Conservation (phyloP, 2,113 vertebrate species). For the Equus quagga region DNA sequence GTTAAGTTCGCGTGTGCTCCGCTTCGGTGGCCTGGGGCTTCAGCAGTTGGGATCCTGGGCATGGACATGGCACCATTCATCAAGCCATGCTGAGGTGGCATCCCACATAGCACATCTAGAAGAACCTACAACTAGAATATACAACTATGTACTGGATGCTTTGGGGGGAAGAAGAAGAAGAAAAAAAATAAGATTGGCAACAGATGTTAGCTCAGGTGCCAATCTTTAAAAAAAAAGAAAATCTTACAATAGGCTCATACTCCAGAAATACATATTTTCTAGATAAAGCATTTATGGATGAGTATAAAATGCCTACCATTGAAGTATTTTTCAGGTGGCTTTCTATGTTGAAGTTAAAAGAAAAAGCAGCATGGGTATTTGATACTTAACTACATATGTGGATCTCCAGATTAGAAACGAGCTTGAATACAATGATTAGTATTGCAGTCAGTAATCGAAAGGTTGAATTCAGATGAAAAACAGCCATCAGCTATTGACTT, state of each 20-base stretch:
- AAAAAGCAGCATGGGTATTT: neutral
- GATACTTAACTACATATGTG: neutral
- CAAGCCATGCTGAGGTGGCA: no score
- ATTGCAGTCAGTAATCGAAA: neutral
- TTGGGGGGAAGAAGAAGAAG: no score
- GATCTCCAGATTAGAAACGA: conserved; percentile 10
- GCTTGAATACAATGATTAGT: neutral
- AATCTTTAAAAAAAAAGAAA: neutral
- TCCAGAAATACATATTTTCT: neutral
- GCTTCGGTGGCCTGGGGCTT: no score
- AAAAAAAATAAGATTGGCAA: no score
- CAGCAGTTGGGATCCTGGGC: no score
- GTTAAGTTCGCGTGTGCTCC: no score
- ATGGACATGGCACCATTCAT: no score
- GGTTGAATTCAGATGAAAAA: neutral
- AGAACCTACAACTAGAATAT: no score
- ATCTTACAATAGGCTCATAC: neutral
- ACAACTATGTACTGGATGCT: no score
- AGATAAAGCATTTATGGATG: neutral
- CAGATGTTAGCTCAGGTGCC: no score
- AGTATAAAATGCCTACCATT: conserved; percentile 15
- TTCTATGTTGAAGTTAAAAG: conserved; percentile 8
- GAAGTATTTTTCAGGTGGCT: neutral
- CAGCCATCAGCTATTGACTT: neutral
- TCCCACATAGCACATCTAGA: no score